These are phyloP conservation scores for Platycercus adscitus DNA, from an alignment of 2,113 vertebrate genomes.

Conservation along the genomic window DNA sequence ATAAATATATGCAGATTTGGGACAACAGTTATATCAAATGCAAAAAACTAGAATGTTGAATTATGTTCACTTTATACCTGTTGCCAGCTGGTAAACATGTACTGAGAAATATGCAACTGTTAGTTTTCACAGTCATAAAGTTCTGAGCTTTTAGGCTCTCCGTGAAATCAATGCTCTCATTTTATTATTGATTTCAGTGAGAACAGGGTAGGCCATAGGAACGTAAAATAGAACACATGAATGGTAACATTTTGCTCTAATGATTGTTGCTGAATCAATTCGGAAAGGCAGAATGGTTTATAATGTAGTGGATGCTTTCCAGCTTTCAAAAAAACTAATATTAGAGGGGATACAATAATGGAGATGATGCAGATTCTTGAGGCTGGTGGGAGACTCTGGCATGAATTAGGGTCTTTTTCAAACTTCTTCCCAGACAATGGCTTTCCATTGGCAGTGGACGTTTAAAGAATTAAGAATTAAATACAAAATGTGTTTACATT, in stretches of 20 bases:
- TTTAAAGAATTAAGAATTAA: conserved; percentile 22
- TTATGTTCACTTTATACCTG: not conserved
- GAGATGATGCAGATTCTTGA: conserved; percentile 12
- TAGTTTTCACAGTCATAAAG: conserved; percentile 36
- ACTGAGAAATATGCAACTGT: not conserved
- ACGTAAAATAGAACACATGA: not conserved
- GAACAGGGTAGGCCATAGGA: not conserved
- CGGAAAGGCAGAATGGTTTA: conserved; percentile 1
- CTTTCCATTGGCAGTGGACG: not conserved
- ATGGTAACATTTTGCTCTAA: conserved; percentile 24
- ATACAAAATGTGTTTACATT: not conserved
- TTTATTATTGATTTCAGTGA: conserved; percentile 48
- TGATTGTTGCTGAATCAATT: conserved; percentile 37
- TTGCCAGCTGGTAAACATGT: not conserved
- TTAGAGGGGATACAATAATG: conserved; percentile 9
- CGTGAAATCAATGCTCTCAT: conserved; percentile 22
- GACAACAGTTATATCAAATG: not conserved
- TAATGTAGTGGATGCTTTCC: conserved; percentile 28
- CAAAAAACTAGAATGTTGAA: not conserved
- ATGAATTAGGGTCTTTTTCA: conserved; percentile 51
- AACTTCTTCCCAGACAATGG: conserved; percentile 15
- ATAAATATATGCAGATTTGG: not conserved
- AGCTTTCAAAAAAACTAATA: not conserved
- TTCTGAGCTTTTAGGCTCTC: conserved; percentile 39
- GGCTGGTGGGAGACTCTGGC: conserved; percentile 31